Conservation (phyloP, 2,113 vertebrate genomes). For the Heteronetta atricapilla region DNA sequence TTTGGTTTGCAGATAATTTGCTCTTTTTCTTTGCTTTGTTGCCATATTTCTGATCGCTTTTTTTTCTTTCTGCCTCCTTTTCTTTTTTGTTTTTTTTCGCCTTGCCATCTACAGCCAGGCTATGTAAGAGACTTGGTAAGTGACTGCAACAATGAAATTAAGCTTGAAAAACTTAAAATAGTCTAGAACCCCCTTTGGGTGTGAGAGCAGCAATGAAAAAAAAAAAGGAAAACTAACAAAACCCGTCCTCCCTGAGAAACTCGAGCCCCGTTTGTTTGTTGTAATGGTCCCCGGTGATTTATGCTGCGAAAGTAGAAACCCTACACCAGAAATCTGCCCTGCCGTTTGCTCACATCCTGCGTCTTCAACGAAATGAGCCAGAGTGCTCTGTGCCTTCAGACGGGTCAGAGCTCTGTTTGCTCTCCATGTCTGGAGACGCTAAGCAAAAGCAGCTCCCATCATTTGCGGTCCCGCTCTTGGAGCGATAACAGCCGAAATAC, state of each 20-base stretch:
- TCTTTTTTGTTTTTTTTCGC: slow-evolving; percentile 64
- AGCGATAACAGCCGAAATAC: background rate
- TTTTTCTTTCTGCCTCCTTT: slow-evolving; percentile 73
- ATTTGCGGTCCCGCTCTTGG: background rate
- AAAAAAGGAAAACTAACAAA: background rate
- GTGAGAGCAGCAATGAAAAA: background rate
- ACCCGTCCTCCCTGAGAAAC: background rate
- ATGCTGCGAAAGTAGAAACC: background rate
- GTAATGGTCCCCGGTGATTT: background rate
- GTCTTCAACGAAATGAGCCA: background rate
- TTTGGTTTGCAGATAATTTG: slow-evolving; percentile 75
- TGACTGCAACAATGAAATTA: slow-evolving; percentile 66
- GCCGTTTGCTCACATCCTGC: background rate
- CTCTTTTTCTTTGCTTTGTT: slow-evolving; percentile 75
- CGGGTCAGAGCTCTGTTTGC: background rate
- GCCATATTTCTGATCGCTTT: slow-evolving; percentile 81
- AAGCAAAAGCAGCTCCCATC: background rate
- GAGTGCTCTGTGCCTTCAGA: background rate
- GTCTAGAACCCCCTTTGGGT: slow-evolving; percentile 13
- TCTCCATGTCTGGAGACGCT: background rate
- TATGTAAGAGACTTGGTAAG: slow-evolving; percentile 99
- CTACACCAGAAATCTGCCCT: background rate
- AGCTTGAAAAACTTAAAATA: background rate
- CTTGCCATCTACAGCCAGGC: slow-evolving; percentile 93
- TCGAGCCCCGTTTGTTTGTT: background rate